A percentile compares a stretch with the other conserved stretches of the same genome.
These are phyloP conservation scores for Oegoconia quadripuncta DNA, from an alignment of 2,888 invertebrate species.

Conservation along the genomic window DNA sequence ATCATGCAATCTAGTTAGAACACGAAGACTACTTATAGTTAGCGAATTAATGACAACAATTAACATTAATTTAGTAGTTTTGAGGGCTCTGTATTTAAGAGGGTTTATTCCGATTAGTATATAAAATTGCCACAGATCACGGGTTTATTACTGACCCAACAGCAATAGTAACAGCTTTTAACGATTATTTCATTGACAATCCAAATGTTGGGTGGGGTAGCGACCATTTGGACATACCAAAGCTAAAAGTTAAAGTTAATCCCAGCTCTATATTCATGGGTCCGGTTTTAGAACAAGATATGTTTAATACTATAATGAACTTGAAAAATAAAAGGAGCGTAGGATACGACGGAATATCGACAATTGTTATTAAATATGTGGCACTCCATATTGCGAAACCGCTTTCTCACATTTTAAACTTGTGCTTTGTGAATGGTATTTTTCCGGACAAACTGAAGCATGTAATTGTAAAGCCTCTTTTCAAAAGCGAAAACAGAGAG, in stretches of 20 bases:
- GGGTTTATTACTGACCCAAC: not conserved
- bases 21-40: too few species aligned
- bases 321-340: slow-evolving; percentile 1
- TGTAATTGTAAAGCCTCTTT: not conserved
- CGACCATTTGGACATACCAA: too few species aligned
- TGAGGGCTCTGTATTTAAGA: too few species aligned
- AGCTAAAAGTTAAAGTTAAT: too few species aligned
- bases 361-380: slow-evolving; percentile 2
- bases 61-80: too few species aligned
- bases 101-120: too few species aligned
- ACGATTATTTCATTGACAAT: not conserved
- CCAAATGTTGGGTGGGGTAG: too few species aligned
- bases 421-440: not conserved
- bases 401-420: not conserved
- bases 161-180: not conserved
- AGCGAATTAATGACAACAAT: too few species aligned
- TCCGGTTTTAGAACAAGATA: too few species aligned
- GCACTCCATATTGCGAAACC: not conserved
- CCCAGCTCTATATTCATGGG: too few species aligned
- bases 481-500: slow-evolving; percentile 1
- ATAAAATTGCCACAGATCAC: too few species aligned
- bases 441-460: not conserved
- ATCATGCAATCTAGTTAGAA: too few species aligned
- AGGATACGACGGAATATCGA: slow-evolving; percentile 2
- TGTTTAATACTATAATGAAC: not conserved